Evolutionary conservation across 2,888 invertebrate genomes (phyloP), one percentile per base, ranked within the genome.

Genomic region (Sicus ferrugineus): DNA sequence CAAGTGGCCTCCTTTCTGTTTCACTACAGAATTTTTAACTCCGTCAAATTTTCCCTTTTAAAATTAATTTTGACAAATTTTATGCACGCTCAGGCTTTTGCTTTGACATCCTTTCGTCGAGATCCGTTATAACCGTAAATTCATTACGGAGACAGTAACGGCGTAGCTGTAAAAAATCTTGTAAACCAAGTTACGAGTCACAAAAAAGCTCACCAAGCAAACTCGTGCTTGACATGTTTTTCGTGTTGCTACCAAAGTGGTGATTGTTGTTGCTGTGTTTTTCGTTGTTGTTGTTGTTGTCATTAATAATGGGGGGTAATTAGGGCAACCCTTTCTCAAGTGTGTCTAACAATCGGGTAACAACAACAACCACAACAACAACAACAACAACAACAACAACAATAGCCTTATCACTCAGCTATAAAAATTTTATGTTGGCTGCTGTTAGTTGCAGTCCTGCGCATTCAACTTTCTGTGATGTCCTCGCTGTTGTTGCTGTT

Each of bases 1-100:
- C 38, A 38, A 38, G 11, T n/a, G n/a, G n/a, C 16, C 42, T 42
- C 42, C 16, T 42, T 16, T 11, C 11, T 38, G 38, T 38, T 38
- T 38, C 46, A 62, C 48, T 46, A 16, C 23, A 62, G n/a, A 16
- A 6, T 42, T 28, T 48, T 50, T 64, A 30, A 4, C n/a, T n/a
- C 2, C 21, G 28, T 30, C 5, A 31, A 26, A 14, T 30, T 26
- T 21, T 19, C 26, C 30, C 30, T 28, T 48, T 19, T 1, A n/a
- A n/a, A 16, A 16, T 30, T 63, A 48, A n/a, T 48, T 31, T 30
- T 63, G 48, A 5, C 52, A 31, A 65, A 65, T 34, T 38, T 65
- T 65, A 65, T 65, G 65, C 54, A 48, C 7, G 26, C 52, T 23
- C 65, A 65, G 65, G 65, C 34, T 38, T 65, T 52, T 65, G 54